Evolutionary conservation across 1,140 invertebrate genomes (phyloP).

Genomic region (Lordiphosa collinella): DNA sequence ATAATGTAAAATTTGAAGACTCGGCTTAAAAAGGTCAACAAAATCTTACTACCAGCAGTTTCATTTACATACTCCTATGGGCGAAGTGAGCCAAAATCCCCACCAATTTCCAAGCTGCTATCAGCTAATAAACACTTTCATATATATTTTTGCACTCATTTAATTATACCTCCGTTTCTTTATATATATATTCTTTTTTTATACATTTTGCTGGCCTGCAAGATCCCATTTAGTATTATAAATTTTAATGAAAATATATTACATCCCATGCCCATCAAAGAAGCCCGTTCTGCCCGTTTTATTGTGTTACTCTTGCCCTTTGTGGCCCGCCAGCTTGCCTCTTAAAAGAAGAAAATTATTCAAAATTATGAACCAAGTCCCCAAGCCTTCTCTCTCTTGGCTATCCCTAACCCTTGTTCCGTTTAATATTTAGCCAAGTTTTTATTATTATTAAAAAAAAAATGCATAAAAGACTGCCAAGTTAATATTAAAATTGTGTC

Average conservation of each 20-base stretch:
- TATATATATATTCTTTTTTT: background rate
- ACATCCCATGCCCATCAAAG: slow-evolving; percentile 19
- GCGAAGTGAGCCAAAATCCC: too few relatives aligned
- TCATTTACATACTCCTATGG: too few relatives aligned
- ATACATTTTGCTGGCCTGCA: slow-evolving; percentile 14
- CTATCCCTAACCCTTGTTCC: slow-evolving; percentile 54
- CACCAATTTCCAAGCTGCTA: too few relatives aligned
- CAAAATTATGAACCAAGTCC: slow-evolving; percentile 60
- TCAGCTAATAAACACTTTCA: too few relatives aligned
- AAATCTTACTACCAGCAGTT: too few relatives aligned
- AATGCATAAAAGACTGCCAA: slow-evolving; percentile 61
- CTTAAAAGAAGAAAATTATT: slow-evolving; percentile 66
- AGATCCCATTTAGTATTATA: slow-evolving; percentile 53
- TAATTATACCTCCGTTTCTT: slow-evolving; percentile 33
- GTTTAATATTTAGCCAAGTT: slow-evolving; percentile 55
- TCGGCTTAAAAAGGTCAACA: too few relatives aligned
- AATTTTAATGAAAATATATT: slow-evolving; percentile 75
- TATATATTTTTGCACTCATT: slow-evolving; percentile 11
- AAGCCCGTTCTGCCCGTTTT: slow-evolving; percentile 33
- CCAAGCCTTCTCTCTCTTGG: slow-evolving; percentile 9
- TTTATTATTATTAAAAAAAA: slow-evolving; percentile 53
- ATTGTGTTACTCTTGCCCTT: slow-evolving; percentile 42
- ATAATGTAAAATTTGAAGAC: too few relatives aligned
- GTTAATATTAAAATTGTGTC: slow-evolving; percentile 72
- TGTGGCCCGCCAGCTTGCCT: slow-evolving; percentile 32